Base-by-base conservation (phyloP, 2,113 vertebrate genomes). In the Camarhynchus parvulus region DNA sequence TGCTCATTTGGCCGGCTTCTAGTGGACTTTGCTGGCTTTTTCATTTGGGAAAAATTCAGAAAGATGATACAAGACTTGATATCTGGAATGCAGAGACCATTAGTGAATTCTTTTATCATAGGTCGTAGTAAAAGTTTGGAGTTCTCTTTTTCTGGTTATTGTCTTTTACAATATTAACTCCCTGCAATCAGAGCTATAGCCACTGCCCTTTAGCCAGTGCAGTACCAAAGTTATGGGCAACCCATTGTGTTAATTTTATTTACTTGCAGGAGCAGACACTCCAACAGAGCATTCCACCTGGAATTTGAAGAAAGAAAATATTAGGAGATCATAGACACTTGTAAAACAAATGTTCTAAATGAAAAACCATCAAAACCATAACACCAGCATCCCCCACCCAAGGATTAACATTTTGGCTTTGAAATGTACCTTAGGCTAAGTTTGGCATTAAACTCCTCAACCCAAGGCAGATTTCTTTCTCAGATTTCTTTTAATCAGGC, bases 321-420 rank as follows among this genome's bases (percentile, higher is more conserved):
- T 58, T 79, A 31, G 44, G 44, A 44, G 24, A 41, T 59, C 47
- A 52, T 13, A 80, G 83, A 44, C 15, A 13, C 42, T 69, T 39
- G 5, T 14, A 72, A 31, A 35, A 52, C 35, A 56, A 70, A 35
- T 67, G 9, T 52, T 93, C 15, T 63, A 31, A 85, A 24, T 1
- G 5, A 76, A 27, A 82, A 75, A 42, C 31, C 10, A 46, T 90
- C 41, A 66, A 52, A 82, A 81, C 46, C 11, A 15, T 23, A 21
- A 11, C 6, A 18, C 5, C 5, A 10, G 9, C 15, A 16, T 1
- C 11, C 2, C 9, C 11, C n/a, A 14, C 3, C 20, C 27, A n/a
- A 39, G 61, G 44, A 53, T 70, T 81, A 93, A 81, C 12, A 22
- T 56, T 68, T 62, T 49, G 47, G 14, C 39, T 96, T 94, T 85